Base-by-base conservation (phyloP, 1,140 invertebrate genomes). In the Thaumatotibia leucotreta region DNA sequence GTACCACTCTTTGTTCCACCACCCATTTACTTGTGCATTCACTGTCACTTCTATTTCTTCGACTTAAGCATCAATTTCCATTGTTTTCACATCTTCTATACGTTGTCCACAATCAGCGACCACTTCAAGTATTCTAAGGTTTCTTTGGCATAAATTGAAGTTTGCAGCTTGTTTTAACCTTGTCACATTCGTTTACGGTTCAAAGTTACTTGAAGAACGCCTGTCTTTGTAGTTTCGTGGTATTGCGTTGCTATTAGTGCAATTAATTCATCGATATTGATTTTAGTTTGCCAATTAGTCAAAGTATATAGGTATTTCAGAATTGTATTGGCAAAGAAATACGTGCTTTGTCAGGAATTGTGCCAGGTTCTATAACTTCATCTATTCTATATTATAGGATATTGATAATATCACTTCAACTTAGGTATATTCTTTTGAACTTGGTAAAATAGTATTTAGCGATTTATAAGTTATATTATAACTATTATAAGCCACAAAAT, bases 1-100 rank as follows among this genome's bases (percentile, higher is more conserved):
- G 35, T 66, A 71, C 52, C 32, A 65, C 63, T 68, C 64, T 71
- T 77, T 77, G 73, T 74, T 70, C 68, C 31, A 31, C 1, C 20
- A 11, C 61, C 35, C 24, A 62, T 49, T 33, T 61, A 14, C 11
- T 61, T 61, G 24, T 39, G 31, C 33, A 4, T 10, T 22, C 2
- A 33, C 20, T 63, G 9, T 63, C 10, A 39, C 33, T 23, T 23
- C 8, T 63, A 63, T n/a, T 22, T 8, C 20, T 61, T 33, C 22
- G 4, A 20, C 14, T 9, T 54, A 54, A 11, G 23, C 10, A 24
- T 24, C 10, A 24, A 6, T 54, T 54, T 54, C 50, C 10, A 24
- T 27, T 54, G 23, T 11, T 24, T 24, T 27, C 27, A 10, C 8
- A 2, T 24, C 3, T 4, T 24, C 1, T 54, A n/a, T n/a, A 5